A percentile compares a stretch with the other conserved stretches of the same genome.
Evolutionary conservation across 1,140 invertebrate species (phyloP).

Genomic region (Zaprionus gabonicus): DNA sequence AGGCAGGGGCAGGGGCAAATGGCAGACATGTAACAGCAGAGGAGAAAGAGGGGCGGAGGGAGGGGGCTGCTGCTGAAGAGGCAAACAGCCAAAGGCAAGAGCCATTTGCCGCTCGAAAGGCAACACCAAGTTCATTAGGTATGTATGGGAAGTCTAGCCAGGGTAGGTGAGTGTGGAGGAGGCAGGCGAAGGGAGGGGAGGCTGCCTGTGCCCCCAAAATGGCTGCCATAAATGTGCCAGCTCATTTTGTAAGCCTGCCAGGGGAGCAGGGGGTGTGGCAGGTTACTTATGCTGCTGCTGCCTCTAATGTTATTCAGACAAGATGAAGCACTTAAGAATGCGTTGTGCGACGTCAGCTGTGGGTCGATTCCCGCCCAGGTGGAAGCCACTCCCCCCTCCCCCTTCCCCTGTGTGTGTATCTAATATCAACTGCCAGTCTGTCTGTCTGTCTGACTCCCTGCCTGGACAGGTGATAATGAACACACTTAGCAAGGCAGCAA

Average conservation of each 20-base stretch:
- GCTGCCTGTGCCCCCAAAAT: constrained; percentile 63
- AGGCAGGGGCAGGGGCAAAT: neutral
- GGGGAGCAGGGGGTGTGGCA: constrained; percentile 13
- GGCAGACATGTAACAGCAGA: neutral
- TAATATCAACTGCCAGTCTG: constrained; percentile 48
- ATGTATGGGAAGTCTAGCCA: constrained; percentile 60
- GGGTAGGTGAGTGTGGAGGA: constrained; percentile 5
- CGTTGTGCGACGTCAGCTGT: constrained; percentile 72
- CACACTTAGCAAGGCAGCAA: constrained; percentile 52
- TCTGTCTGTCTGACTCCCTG: constrained; percentile 27
- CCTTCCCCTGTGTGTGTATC: constrained; percentile 27
- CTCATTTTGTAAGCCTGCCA: constrained; percentile 54
- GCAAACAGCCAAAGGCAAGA: constrained; percentile 41
- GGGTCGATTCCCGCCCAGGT: constrained; percentile 1
- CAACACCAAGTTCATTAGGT: constrained; percentile 76
- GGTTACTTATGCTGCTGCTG: constrained; percentile 28
- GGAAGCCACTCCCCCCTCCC: neutral
- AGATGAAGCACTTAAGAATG: constrained; percentile 79
- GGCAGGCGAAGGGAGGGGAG: constrained; percentile 33
- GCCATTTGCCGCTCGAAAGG: constrained; percentile 51
- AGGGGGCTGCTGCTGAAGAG: neutral
- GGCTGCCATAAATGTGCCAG: constrained; percentile 78
- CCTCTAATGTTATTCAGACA: constrained; percentile 77
- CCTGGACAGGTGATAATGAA: constrained; percentile 78
- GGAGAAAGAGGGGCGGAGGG: neutral